Percentiles rank a stretch among this genome's conserved stretches.
Conservation (phyloP, 2,797 vertebrate genomes). For the Rhyacichthys aspro region DNA sequence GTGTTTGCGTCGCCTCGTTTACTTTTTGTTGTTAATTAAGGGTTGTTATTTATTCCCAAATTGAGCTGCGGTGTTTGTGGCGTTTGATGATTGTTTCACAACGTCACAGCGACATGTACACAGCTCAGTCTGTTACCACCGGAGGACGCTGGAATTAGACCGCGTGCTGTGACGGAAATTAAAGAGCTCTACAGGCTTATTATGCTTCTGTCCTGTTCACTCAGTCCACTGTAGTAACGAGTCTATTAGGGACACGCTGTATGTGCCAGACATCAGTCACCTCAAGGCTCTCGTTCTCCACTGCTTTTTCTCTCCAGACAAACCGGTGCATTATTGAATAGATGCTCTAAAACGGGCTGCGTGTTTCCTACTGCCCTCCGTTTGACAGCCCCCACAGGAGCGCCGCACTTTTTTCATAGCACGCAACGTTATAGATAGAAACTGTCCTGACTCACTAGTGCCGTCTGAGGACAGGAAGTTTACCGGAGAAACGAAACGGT, state of each 20-base stretch:
- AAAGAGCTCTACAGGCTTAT: conserved; percentile 45
- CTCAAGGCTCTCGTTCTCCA: conserved; percentile 19
- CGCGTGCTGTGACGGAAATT: conserved; percentile 49
- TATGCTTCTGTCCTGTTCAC: conserved; percentile 45
- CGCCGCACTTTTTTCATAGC: conserved; percentile 31
- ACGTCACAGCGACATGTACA: background rate
- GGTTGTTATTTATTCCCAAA: background rate
- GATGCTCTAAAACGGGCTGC: conserved; percentile 44
- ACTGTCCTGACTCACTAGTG: conserved; percentile 5
- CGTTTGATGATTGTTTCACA: background rate
- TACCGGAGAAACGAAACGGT: too few relatives aligned
- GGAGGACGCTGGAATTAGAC: conserved; percentile 28
- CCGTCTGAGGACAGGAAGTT: background rate
- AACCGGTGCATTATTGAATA: conserved; percentile 68
- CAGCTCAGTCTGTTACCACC: conserved; percentile 3
- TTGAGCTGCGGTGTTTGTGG: background rate
- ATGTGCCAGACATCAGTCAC: conserved; percentile 3
- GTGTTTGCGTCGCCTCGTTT: background rate
- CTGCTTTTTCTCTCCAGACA: conserved; percentile 36
- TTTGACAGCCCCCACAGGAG: conserved; percentile 55
- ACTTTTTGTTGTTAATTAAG: too few relatives aligned
- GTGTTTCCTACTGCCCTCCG: conserved; percentile 60
- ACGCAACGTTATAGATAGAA: conserved; percentile 38
- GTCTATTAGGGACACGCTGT: conserved; percentile 13
- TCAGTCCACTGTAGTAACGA: conserved; percentile 42